phyloP scores from a whole-genome alignment of 2,797 vertebrate species.

The Odontamblyopus lacepedii region DNA sequence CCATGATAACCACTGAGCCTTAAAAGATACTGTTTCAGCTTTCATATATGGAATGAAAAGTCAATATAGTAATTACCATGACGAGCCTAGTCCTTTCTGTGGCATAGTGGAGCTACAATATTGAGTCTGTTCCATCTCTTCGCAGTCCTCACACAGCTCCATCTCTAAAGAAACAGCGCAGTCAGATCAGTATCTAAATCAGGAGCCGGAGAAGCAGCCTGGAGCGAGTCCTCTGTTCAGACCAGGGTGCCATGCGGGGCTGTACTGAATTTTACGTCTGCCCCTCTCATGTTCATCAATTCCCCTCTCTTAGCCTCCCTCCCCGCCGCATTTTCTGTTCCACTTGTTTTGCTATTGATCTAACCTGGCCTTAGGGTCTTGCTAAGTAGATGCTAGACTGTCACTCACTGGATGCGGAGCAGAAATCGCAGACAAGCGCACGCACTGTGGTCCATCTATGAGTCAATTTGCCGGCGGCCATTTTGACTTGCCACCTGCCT shows the following conservation, averaged over 20 bases:
- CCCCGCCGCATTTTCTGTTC: conserved; percentile 21
- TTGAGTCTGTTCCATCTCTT: not conserved
- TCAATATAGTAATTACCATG: too few relatives aligned
- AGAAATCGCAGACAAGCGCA: conserved; percentile 5
- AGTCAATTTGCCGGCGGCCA: conserved; percentile 37
- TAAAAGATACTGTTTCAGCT: too few relatives aligned
- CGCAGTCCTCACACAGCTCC: not conserved
- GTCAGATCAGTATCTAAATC: conserved; percentile 35
- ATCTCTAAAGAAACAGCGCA: conserved; percentile 4
- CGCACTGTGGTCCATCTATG: conserved; percentile 13
- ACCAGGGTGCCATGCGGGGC: conserved; percentile 40
- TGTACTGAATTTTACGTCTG: conserved; percentile 15
- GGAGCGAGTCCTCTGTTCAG: conserved; percentile 33
- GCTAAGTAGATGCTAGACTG: conserved; percentile 28
- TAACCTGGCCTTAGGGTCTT: conserved; percentile 26
- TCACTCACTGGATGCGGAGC: conserved; percentile 28
- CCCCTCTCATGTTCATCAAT: conserved; percentile 14
- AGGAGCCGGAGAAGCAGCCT: conserved; percentile 29
- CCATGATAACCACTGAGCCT: too few relatives aligned
- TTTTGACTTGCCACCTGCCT: conserved; percentile 33
- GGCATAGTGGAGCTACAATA: not conserved
- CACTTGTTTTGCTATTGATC: conserved; percentile 36
- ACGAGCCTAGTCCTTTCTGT: not conserved
- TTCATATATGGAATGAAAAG: too few relatives aligned
- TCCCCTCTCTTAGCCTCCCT: conserved; percentile 13